Evolutionary conservation across 1,140 invertebrate species (phyloP).

Genomic region (Chironomus tepperi): DNA sequence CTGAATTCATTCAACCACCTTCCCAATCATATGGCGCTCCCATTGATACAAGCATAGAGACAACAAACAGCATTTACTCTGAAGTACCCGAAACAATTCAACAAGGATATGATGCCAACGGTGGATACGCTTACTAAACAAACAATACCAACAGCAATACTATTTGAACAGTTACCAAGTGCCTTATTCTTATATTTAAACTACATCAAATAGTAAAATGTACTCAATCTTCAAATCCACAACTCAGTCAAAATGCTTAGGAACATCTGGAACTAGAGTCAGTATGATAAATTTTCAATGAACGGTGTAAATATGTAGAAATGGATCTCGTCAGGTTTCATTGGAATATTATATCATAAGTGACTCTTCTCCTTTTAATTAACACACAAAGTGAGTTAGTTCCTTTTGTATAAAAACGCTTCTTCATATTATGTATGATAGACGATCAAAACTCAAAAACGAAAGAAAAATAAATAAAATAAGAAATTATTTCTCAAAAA

Average conservation of each 20-base stretch:
- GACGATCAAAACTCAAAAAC: neutral
- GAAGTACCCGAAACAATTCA: neutral
- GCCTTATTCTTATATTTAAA: conserved; percentile 14
- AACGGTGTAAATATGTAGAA: no score
- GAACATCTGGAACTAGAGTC: no score
- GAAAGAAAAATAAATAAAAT: no score
- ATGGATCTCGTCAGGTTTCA: no score
- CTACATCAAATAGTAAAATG: no score
- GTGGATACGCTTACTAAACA: neutral
- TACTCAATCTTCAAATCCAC: no score
- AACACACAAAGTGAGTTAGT: no score
- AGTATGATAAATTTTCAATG: no score
- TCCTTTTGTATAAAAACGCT: neutral
- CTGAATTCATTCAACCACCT: neutral
- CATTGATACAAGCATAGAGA: neutral
- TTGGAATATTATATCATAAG: no score
- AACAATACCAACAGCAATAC: neutral
- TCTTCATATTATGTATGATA: conserved; percentile 3
- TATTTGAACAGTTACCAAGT: neutral
- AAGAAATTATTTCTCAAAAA: no score
- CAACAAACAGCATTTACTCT: neutral
- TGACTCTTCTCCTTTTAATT: no score
- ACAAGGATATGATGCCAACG: neutral
- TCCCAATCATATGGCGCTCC: neutral
- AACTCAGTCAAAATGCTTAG: no score